Percentiles rank a stretch among this genome's conserved stretches.
These are phyloP conservation scores for Ophiodon elongatus DNA, from an alignment of 2,113 vertebrate genomes.

Conservation along the genomic window DNA sequence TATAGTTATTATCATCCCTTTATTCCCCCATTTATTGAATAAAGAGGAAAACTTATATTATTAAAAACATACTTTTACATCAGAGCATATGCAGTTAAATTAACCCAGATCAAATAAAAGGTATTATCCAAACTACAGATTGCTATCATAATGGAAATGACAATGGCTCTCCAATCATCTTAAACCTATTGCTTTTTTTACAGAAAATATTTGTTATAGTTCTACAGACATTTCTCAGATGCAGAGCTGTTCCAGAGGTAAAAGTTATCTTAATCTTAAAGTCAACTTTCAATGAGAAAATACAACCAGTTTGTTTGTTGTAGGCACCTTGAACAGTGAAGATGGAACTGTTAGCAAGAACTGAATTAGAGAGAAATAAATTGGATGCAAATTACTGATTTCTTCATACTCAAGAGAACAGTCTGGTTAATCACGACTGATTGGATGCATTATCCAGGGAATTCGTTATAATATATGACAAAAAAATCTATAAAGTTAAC, in stretches of 20 bases:
- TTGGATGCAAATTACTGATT: neutral
- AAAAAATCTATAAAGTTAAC: neutral
- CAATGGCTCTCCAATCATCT: slow-evolving; percentile 34
- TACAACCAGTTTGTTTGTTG: neutral
- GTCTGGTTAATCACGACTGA: neutral
- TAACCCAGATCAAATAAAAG: neutral
- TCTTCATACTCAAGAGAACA: neutral
- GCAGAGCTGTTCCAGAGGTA: slow-evolving; percentile 37
- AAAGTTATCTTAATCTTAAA: neutral
- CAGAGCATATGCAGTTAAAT: neutral
- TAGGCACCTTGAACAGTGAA: neutral
- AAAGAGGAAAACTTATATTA: neutral
- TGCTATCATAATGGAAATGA: neutral
- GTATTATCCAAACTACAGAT: neutral
- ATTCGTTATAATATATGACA: neutral
- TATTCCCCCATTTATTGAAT: neutral
- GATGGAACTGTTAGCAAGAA: neutral
- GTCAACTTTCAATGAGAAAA: neutral
- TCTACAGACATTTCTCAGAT: slow-evolving; percentile 29
- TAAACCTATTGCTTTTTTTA: slow-evolving; percentile 36
- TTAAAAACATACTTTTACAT: neutral
- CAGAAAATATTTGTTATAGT: slow-evolving; percentile 5
- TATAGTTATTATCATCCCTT: neutral
- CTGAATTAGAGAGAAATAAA: neutral
- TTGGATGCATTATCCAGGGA: neutral